A percentile compares a stretch with the other conserved stretches of the same genome.
These are phyloP conservation scores for Brachionus rotundiformis DNA, from an alignment of 1,140 invertebrate species.

Conservation along the genomic window DNA sequence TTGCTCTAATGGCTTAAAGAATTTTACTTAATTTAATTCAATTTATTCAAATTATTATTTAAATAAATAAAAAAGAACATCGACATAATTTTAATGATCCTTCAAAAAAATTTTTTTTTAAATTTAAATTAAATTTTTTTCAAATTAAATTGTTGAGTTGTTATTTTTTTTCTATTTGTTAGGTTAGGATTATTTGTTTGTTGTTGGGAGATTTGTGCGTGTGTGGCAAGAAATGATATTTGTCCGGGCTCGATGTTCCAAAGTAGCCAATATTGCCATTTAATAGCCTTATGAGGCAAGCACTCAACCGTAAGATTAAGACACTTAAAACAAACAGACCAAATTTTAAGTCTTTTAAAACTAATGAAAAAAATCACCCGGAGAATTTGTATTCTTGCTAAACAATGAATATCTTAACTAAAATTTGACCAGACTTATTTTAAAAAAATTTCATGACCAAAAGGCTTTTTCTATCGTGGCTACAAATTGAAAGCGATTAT, in stretches of 20 bases:
- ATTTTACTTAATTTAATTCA: conserved; percentile 15
- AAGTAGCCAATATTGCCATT: not conserved
- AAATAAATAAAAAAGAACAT: conserved; percentile 17
- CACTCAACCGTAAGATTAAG: not conserved
- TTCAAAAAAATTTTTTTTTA: not conserved
- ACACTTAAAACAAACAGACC: conserved; percentile 7
- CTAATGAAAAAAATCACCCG: conserved; percentile 5
- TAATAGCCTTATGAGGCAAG: not conserved
- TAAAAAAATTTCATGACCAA: not conserved
- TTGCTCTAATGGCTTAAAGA: not conserved
- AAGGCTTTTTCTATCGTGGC: not conserved
- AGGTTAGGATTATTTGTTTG: not conserved
- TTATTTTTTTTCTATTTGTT: not conserved
- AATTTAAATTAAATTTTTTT: not conserved
- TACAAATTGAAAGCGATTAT: conserved; percentile 6
- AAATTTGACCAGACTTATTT: conserved; percentile 6
- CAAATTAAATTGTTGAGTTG: not conserved
- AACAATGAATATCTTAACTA: conserved; percentile 9
- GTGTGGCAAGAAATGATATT: not conserved
- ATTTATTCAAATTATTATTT: conserved; percentile 12
- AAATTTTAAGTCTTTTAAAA: not conserved
- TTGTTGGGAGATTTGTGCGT: not conserved
- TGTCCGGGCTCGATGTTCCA: not conserved
- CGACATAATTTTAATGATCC: conserved; percentile 14
- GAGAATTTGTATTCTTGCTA: conserved; percentile 14